A percentile compares a stretch with the other conserved stretches of the same genome.
These are phyloP conservation scores for Coreoperca whiteheadi DNA, from an alignment of 2,113 vertebrate species.

Conservation along the genomic window DNA sequence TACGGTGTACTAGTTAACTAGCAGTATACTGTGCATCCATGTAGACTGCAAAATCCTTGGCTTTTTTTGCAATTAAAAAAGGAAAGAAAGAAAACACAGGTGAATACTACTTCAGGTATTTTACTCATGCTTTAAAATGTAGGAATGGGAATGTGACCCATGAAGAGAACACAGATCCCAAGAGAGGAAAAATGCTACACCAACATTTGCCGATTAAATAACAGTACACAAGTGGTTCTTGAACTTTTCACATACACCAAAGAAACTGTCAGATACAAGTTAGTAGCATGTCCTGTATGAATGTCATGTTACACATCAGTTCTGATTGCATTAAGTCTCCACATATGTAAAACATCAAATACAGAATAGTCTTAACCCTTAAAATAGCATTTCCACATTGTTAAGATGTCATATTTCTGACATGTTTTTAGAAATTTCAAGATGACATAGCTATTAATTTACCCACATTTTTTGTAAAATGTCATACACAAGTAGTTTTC, in stretches of 20 bases:
- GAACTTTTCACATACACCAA: conserved; percentile 33
- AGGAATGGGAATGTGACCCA: background rate
- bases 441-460: background rate
- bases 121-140: background rate
- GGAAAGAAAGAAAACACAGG: background rate
- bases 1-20: conserved; percentile 5
- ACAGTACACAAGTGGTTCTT: conserved; percentile 1
- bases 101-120: conserved; percentile 7
- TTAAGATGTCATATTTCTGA: background rate
- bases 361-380: background rate
- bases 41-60: background rate
- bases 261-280: conserved; percentile 22
- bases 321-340: background rate
- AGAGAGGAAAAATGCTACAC: background rate
- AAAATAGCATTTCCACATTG: background rate
- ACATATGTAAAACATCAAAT: background rate
- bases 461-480: background rate
- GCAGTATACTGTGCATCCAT: background rate
- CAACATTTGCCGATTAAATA: background rate
- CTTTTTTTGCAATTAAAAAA: background rate
- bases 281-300: background rate
- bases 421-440: background rate
- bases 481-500: background rate
- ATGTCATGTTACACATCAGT: conserved; percentile 3
- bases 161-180: background rate